Evolutionary conservation across 2,113 vertebrate species (phyloP), one percentile per base, ranked within the genome.

Genomic region (Apeltes quadracus): DNA sequence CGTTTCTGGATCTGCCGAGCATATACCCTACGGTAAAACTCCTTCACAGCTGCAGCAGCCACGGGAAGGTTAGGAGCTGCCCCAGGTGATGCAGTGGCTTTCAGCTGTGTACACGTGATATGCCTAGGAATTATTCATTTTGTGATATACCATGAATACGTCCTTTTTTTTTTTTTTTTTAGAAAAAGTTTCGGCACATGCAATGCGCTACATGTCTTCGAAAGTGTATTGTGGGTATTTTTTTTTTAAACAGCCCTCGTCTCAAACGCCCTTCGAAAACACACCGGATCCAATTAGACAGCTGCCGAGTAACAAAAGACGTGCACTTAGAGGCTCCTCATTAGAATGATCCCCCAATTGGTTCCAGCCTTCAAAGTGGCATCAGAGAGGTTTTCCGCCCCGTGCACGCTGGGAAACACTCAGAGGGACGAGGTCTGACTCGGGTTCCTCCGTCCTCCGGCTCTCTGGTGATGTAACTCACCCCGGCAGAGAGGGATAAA

Each of bases 261-360:
- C 72, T 66, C 56, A 25, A 25, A 63, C 61, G 61, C 59, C 50
- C 75, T 59, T 71, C 36, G 9, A 72, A 76, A 81, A 81, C 70
- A 65, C 84, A 86, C 74, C 76, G 44, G 58, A 55, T 78, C 75
- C 85, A 90, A 90, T 91, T 90, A 90, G 77, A 85, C 89, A 88
- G 86, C 83, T 85, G 81, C 82, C 72, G 72, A 61, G 76, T 70
- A 88, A 91, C 89, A 91, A 87, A 89, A 84, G 76, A 86, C 44
- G 34, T 67, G 69, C 83, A 87, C 79, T 87, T 73, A 87, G 79
- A 87, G 82, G 71, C 84, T 83, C 63, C 86, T 91, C 85, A 79
- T 92, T 86, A 89, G 84, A 74, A 84, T 78, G 85, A 88, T 67
- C 80, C 82, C 69, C 84, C 87, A 89, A 92, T 90, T 92, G 88